Evolutionary conservation across 2,113 vertebrate species (phyloP).

Genomic region (Gallinago undulata): DNA sequence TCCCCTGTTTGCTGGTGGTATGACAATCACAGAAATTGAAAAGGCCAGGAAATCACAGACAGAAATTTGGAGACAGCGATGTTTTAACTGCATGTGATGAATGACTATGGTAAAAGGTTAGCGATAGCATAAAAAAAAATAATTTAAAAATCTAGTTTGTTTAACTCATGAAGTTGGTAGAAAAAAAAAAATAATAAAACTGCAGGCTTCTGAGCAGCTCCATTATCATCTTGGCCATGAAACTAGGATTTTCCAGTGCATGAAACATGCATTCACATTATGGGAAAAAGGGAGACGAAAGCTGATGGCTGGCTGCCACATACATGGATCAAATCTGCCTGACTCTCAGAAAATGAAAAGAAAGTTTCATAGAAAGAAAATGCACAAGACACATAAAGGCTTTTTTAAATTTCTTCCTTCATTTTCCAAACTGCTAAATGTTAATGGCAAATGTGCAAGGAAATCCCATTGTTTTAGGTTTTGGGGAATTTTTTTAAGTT

Average conservation of each 20-base stretch:
- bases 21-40: background rate
- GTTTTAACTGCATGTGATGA: background rate
- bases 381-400: fast-evolving
- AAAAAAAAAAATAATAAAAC: background rate
- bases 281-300: background rate
- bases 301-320: background rate
- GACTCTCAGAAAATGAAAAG: background rate
- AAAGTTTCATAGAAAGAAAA: background rate
- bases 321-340: background rate
- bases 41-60: background rate
- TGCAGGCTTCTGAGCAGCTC: background rate
- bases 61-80: background rate
- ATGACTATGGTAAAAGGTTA: background rate
- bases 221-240: background rate
- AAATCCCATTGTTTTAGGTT: background rate
- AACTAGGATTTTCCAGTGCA: background rate
- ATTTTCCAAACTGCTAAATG: background rate
- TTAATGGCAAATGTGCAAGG: background rate
- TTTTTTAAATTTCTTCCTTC: too few species aligned
- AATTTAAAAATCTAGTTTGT: background rate
- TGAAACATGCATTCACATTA: background rate
- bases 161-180: background rate
- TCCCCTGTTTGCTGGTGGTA: background rate
- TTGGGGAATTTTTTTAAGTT: background rate
- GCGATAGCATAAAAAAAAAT: background rate